phyloP scores from a whole-genome alignment of 2,797 vertebrate genomes.

The Danio aesculapii region DNA sequence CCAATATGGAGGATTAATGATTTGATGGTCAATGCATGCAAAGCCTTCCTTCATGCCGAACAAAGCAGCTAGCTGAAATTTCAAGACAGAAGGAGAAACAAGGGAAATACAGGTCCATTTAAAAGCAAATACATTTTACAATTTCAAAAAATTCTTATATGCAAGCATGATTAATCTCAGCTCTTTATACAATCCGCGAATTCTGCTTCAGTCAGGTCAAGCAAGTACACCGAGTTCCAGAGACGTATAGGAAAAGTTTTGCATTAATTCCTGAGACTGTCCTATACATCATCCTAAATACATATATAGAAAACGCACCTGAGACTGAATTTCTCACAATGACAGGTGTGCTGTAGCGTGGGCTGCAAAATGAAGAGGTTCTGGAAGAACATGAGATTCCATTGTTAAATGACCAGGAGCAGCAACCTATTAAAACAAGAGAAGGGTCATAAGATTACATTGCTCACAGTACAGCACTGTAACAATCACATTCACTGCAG shows the following conservation, averaged over 20 bases:
- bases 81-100: not conserved
- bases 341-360: not conserved
- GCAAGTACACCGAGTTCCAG: not conserved
- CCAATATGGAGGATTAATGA: slow-evolving; percentile 47
- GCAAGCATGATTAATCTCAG: slow-evolving; percentile 24
- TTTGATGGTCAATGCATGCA: slow-evolving; percentile 25
- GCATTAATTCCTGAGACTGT: not conserved
- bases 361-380: slow-evolving; percentile 4
- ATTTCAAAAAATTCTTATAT: not conserved
- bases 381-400: slow-evolving; percentile 22
- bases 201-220: not conserved
- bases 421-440: slow-evolving; percentile 48
- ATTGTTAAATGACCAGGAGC: slow-evolving; percentile 30
- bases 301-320: slow-evolving; percentile 14
- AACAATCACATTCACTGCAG: not conserved
- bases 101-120: not conserved
- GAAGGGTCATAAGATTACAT: slow-evolving; percentile 5
- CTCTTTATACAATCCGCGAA: slow-evolving; percentile 13
- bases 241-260: not conserved
- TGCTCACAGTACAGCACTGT: slow-evolving; percentile 1
- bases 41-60: not conserved
- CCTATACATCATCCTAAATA: not conserved
- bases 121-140: not conserved
- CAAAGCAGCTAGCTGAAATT: not conserved
- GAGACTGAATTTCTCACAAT: slow-evolving; percentile 27